Evolutionary conservation across 2,888 invertebrate species (phyloP), one percentile per base, ranked within the genome.

Genomic region (Drosophila kokeensis): DNA sequence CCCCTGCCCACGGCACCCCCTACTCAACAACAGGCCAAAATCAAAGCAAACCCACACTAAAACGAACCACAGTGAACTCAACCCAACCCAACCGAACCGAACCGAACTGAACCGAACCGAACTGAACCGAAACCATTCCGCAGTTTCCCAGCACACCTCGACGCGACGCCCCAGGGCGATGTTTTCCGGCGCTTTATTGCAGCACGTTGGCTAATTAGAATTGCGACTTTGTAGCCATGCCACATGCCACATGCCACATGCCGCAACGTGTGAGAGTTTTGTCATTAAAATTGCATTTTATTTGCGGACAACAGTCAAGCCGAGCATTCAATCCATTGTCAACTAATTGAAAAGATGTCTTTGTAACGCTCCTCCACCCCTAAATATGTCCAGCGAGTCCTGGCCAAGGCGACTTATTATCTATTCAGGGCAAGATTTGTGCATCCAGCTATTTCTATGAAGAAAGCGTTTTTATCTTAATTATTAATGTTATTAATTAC

Each of bases 201-300:
- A 53, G 73, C 70, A 76, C 72, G 78, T 76, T 69, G 83, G 83
- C 85, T 87, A 87, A 86, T 86, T 87, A 85, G 83, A 81, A 70
- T 75, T 70, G 73, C 68, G 77, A 73, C 70, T 76, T 80, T 79
- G 76, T 68, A 34, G 40, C 72, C 27, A 27, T 15, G 42, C 24
- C 29, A 34, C 49, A 38, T 30, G 42, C 24, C 29, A 34, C 49
- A 38, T 30, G 50, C 38, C 62, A 27, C 27, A 24, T 45, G 34
- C 59, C 69, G 74, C 67, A 77, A 73, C 71, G 79, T 84, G 68
- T 73, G 73, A 86, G 82, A 82, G 80, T 74, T 78, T 72, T 71
- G 74, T 86, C 76, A 86, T 82, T 82, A 83, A 85, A 78, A 83
- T 80, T 76, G 87, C 72, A 82, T 80, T 85, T 76, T 60, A 73